Evolutionary conservation across 2,888 invertebrate genomes (phyloP).

Genomic region (Gandaritis pyraliata): DNA sequence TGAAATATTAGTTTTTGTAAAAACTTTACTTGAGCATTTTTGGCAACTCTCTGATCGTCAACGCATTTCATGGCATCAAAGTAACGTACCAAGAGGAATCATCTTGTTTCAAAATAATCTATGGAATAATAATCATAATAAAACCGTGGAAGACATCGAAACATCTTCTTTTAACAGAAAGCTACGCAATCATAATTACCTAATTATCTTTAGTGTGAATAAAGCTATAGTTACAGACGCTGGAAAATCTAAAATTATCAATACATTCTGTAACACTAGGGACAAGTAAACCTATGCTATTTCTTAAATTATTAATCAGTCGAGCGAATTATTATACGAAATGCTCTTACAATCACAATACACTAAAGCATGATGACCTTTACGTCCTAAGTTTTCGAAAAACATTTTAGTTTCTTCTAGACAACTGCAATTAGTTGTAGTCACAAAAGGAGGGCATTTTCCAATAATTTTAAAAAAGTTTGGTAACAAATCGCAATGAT

Average conservation of each 20-base stretch:
- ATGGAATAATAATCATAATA: neutral
- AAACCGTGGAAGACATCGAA: slow-evolving; percentile 19
- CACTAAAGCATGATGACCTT: slow-evolving; percentile 3
- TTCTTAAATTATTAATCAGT: slow-evolving; percentile 35
- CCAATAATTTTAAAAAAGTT: neutral
- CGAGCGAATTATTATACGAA: slow-evolving; percentile 40
- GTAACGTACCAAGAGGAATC: neutral
- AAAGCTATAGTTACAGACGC: slow-evolving; percentile 47
- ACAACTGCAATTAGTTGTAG: neutral
- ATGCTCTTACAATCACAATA: slow-evolving; percentile 40
- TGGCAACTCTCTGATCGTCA: slow-evolving; percentile 2
- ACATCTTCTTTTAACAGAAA: slow-evolving; percentile 11
- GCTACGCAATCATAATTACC: slow-evolving; percentile 22
- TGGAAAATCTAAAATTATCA: slow-evolving; percentile 30
- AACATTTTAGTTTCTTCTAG: neutral
- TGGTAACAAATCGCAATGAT: neutral
- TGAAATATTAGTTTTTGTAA: slow-evolving; percentile 11
- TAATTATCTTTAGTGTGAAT: slow-evolving; percentile 45
- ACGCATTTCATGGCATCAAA: slow-evolving; percentile 10
- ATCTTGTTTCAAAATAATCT: slow-evolving; percentile 7
- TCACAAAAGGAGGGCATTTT: too few relatives aligned
- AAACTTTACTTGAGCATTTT: slow-evolving; percentile 14
- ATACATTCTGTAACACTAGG: slow-evolving; percentile 16
- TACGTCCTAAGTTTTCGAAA: slow-evolving; percentile 2
- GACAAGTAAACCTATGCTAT: slow-evolving; percentile 14